Evolutionary conservation across 2,888 invertebrate species (phyloP), one percentile per base, ranked within the genome.

Genomic region (Diaperis boleti): DNA sequence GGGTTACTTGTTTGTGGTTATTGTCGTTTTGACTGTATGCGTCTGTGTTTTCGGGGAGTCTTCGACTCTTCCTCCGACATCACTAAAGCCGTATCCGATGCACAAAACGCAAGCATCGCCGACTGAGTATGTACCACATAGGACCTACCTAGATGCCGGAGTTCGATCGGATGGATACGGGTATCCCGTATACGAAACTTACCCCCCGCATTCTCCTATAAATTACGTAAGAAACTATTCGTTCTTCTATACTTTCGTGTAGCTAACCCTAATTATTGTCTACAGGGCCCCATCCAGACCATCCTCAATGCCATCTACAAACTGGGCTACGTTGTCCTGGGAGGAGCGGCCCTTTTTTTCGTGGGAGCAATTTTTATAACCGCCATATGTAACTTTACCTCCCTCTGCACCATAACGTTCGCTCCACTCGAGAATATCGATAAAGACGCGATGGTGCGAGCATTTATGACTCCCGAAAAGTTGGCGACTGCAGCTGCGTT

Each of bases 301-400:
- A n/a, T n/a, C n/a, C n/a, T n/a, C n/a, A n/a, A n/a, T n/a, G n/a
- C n/a, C n/a, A n/a, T n/a, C n/a, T n/a, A n/a, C n/a, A 82, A 83
- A 67, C 72, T 83, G 4, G 79, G 82, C 11, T 75, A 83, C 10
- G 80, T 82, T 14, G 64, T 84, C 0, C 35, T 83, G 3, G 83
- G 83, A 7, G 82, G 82, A 3, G 72, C 83, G 7, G 77, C 75
- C 4, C 74, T 85, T 3, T 71, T 87, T 2, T 59, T 85, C 3
- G 75, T 87, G 47, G 86, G 87, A 2, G 82, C 84, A n/a, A 76
- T 86, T 4, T 79, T 88, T 1, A 81, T 86, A 1, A 82, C 86
- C 0, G 84, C 86, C 0, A 78, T 89, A 0, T 90, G 89, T 73
- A 83, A 85, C 0, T 84, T 88, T 65, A 88, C 89, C 0, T 85